Evolutionary conservation across 1,140 invertebrate genomes (phyloP), one percentile per base, ranked within the genome.

Genomic region (Druon quercuslanigerum): DNA sequence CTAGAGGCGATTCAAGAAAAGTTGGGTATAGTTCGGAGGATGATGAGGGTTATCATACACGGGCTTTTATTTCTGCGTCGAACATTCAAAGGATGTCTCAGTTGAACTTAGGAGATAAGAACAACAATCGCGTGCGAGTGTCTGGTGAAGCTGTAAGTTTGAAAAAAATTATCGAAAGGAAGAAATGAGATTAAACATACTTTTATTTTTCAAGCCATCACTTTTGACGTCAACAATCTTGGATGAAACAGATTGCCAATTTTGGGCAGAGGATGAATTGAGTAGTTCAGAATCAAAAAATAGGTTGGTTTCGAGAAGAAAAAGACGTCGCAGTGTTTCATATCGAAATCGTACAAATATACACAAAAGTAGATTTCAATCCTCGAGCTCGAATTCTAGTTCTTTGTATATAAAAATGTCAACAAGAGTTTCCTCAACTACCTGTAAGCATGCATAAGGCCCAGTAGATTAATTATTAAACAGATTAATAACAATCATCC

Each of bases 261-360:
- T 87, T 75, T 88, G 87, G 87, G 87, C 85, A 0, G 87, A 88
- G 66, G 86, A 88, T 72, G 87, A 88, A 79, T 75, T 84, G 51
- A 88, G 86, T 51, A 80, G 75, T 70, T 79, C 82, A 9, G 87
- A 88, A 57, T 87, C 85, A 33, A 83, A 71, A 46, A 71, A 77
- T 3, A 73, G 54, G 52, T 76, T 83, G 56, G 71, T 78, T 7
- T 12, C 51, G 9, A 85, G 70, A 76, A 77, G 81, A 13, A 87
- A 85, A 51, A 83, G 84, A 71, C 79, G 83, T n/a, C 83, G 33
- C 16, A 87, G 83, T 76, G 52, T 85, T 4, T 79, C 86, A 46
- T 87, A 87, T 50, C 81, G 87, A 50, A 87, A 88, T 81, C 82
- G 82, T 7, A 78, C 71, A 46, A 75, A 76, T 7, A 50, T 75